Conservation (phyloP, 1,140 invertebrate species). For the Mercenaria mercenaria region DNA sequence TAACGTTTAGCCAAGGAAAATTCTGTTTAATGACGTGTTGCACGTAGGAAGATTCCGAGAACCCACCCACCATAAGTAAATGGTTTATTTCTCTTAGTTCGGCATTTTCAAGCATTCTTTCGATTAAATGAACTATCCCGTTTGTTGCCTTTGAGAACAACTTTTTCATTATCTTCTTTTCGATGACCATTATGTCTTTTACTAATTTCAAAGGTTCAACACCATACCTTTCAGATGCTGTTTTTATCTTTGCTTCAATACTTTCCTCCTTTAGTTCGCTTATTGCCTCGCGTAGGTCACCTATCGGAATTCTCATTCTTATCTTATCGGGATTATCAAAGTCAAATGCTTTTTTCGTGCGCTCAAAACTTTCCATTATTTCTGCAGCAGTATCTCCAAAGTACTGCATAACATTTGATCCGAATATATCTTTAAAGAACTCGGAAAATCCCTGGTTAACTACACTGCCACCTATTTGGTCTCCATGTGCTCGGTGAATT, state of each 20-base stretch:
- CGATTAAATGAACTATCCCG: slow-evolving; percentile 35
- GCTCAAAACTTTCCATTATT: background rate
- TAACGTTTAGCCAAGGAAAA: slow-evolving; percentile 13
- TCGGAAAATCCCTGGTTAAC: background rate
- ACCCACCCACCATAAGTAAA: slow-evolving; percentile 41
- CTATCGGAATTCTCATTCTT: background rate
- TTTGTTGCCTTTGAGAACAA: slow-evolving; percentile 6
- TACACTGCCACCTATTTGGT: background rate
- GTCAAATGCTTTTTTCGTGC: background rate
- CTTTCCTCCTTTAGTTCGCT: background rate
- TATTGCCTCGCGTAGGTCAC: background rate
- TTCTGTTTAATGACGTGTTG: background rate
- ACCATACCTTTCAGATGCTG: background rate
- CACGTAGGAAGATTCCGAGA: slow-evolving; percentile 14
- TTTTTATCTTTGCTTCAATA: background rate
- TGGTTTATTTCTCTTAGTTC: slow-evolving; percentile 16
- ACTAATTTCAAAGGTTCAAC: background rate
- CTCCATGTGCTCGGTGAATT: background rate
- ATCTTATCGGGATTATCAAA: background rate
- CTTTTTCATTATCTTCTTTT: background rate
- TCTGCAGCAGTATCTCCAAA: no score
- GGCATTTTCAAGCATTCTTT: background rate
- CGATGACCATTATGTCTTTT: background rate
- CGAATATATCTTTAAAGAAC: background rate
- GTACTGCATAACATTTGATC: background rate